Percentiles rank a stretch among this genome's conserved stretches.
Evolutionary conservation across 2,888 invertebrate genomes (phyloP).

Genomic region (Thumatha senex): DNA sequence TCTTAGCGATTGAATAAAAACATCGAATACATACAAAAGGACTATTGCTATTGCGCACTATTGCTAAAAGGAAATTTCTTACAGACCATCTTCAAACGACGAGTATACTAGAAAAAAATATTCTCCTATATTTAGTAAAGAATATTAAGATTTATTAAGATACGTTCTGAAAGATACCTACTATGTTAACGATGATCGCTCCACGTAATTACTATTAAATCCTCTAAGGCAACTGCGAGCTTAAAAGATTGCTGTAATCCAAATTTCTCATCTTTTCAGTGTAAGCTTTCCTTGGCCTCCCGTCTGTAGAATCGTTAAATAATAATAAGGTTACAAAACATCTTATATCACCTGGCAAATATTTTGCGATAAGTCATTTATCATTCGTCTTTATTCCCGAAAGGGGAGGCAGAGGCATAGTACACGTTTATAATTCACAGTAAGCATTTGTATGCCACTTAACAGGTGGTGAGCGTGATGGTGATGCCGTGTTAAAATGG

Average conservation of each 20-base stretch:
- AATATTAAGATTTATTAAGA: too few relatives aligned
- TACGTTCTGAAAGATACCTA: neutral
- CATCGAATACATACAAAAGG: too few relatives aligned
- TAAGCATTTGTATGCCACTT: too few relatives aligned
- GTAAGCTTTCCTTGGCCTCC: neutral
- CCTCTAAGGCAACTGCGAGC: neutral
- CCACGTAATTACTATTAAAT: neutral
- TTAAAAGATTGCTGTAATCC: slow-evolving; percentile 2
- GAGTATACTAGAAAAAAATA: neutral
- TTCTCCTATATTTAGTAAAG: neutral
- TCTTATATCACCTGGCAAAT: neutral
- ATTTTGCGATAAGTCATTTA: neutral
- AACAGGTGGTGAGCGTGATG: too few relatives aligned
- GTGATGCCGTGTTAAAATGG: too few relatives aligned
- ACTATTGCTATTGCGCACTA: too few relatives aligned
- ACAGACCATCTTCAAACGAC: neutral
- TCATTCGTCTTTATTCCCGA: neutral
- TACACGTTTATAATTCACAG: too few relatives aligned
- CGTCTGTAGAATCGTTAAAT: neutral
- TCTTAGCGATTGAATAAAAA: too few relatives aligned
- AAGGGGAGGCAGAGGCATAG: too few relatives aligned
- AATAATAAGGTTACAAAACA: neutral
- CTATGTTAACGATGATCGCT: neutral
- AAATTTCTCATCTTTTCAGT: neutral
- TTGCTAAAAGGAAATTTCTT: too few relatives aligned